Evolutionary conservation across 2,113 vertebrate species (phyloP), one percentile per base, ranked within the genome.

Genomic region (Cichladusa arquata): DNA sequence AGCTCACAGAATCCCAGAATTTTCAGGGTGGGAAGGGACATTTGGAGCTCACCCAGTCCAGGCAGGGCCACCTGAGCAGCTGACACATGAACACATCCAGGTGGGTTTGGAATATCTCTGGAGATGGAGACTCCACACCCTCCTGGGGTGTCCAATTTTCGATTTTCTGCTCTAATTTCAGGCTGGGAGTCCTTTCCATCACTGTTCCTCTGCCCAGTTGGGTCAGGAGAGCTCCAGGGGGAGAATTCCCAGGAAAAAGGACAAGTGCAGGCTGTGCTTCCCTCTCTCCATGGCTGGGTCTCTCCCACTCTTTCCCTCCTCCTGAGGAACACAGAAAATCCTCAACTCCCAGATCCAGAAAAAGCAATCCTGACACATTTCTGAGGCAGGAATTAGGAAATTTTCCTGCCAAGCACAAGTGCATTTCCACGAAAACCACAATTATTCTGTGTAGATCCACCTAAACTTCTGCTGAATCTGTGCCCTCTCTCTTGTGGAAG

Each of bases 281-380:
- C 62, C 54, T 72, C 1, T 0, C n/a, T 29, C 26, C 34, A 45
- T 2, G 2, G 47, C 12, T 50, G 48, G 48, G 23, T 50, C 48
- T 26, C 44, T 81, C 26, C 62, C 40, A 29, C 66, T 79, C 38
- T 42, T 26, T 56, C 58, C 48, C 54, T 65, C 29, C 57, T 92
- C 47, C 42, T 33, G 45, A 64, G 0, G 0, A 79, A 51, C 34
- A n/a, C 28, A n/a, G n/a, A 83, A 73, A 92, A 36, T 31, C 51
- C 87, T 7, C 7, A 95, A 20, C 19, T 89, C 22, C 70, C 58
- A 76, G 13, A 82, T 18, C 61, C 78, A 85, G 38, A 22, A 72
- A 82, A 91, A 96, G 19, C 57, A 79, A 60, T 72, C 65, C 56
- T 48, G 57, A 56, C 88, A 53, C 10, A 7, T 77, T 95, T 31